Base-by-base conservation (phyloP, 1,140 invertebrate genomes). In the Pseudomyrmex sp. region DNA sequence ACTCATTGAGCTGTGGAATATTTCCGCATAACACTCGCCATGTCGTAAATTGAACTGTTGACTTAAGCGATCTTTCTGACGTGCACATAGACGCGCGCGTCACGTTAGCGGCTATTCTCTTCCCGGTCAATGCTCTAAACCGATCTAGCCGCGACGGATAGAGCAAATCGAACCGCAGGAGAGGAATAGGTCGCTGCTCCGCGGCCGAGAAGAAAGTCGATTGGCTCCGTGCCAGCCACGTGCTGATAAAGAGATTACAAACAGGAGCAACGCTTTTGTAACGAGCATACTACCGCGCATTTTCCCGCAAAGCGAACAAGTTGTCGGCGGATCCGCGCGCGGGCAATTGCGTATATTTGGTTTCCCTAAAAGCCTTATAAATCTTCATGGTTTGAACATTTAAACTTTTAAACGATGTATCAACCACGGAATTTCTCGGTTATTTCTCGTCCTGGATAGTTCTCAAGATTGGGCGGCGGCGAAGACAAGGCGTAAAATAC, bases 241-340 rank as follows among this genome's bases (percentile, higher is more conserved):
- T 85, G 91, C 91, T 88, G 91, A 93, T 93, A 93, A 93, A 92
- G 90, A 92, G 90, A 93, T 93, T 91, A 91, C 85, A 63, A 83
- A 82, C 65, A 83, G 82, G 90, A 92, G 90, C 91, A 89, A 92
- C 89, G 84, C 88, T 91, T 91, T 85, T 89, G 90, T 88, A 26
- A 56, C 75, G 75, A 58, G 8, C 12, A 13, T 26, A n/a, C 26
- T 12, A 20, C 35, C 35, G 35, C 35, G 35, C 35, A 35, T 35
- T 35, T 35, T 35, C 35, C 35, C 35, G 35, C 35, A 12, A 65
- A 52, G n/a, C 46, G 73, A 79, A 69, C 35, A 70, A 70, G 76
- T 79, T 70, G 75, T 13, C 62, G 50, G 26, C 35, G 18, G 46
- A 56, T 56, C 13, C 12, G 63, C 63, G 75, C 50, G 10, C 23